phyloP scores from a whole-genome alignment of 2,113 vertebrate species.

The Albula goreensis region DNA sequence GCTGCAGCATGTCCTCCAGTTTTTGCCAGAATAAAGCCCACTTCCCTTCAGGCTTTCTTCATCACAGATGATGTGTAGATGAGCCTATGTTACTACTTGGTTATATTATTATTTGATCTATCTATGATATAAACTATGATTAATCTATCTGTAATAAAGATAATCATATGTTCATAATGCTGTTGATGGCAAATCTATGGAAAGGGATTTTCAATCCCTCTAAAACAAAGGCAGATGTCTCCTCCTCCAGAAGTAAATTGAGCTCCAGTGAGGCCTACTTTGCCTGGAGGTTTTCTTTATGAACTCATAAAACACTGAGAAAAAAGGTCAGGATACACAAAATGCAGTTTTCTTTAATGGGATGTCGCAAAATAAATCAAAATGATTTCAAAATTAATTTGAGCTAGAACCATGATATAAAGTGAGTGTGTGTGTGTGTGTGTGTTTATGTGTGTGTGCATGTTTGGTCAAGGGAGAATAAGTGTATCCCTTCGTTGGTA shows the following conservation, averaged over 20 bases:
- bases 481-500: not conserved
- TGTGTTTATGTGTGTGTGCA: not conserved
- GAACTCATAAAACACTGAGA: slow-evolving; percentile 32
- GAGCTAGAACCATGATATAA: not conserved
- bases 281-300: slow-evolving; percentile 29
- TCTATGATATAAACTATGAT: too few relatives aligned
- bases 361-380: slow-evolving; percentile 15
- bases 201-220: slow-evolving; percentile 6
- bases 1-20: not conserved
- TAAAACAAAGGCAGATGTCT: slow-evolving; percentile 16
- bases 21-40: too few relatives aligned
- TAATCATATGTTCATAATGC: slow-evolving; percentile 9
- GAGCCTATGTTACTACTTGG: not conserved
- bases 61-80: slow-evolving; percentile 15
- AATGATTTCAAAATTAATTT: slow-evolving; percentile 20
- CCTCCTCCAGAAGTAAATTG: slow-evolving; percentile 20
- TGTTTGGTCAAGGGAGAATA: not conserved
- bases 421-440: not conserved
- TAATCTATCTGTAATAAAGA: too few relatives aligned
- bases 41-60: not conserved
- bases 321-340: slow-evolving; percentile 20
- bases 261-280: slow-evolving; percentile 26
- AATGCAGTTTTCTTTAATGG: slow-evolving; percentile 11
- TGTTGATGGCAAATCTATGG: not conserved
- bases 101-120: too few relatives aligned